Conservation (phyloP, 2,888 invertebrate genomes). For the Leucophora obtusa region DNA sequence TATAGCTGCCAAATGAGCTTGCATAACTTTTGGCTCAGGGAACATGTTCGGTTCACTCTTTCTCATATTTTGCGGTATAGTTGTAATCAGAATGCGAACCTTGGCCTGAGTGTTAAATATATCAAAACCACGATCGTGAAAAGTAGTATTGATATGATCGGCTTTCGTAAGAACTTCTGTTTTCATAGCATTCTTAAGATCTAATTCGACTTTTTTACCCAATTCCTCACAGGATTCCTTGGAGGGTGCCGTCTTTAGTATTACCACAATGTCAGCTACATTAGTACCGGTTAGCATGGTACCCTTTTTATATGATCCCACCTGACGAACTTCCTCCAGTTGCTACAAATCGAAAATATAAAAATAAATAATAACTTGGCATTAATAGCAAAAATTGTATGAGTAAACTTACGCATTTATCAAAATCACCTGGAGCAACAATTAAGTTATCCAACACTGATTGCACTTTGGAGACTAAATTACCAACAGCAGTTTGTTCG, state of each 20-base stretch:
- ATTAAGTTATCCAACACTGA: conserved; percentile 95
- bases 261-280: conserved; percentile 97
- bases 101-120: conserved; percentile 91
- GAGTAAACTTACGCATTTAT: conserved; percentile 90
- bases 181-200: conserved; percentile 87
- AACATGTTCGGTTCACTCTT: conserved; percentile 94
- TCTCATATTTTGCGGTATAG: conserved; percentile 94
- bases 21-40: conserved; percentile 86
- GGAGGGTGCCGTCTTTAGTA: conserved; percentile 96
- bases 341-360: conserved; percentile 80
- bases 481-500: conserved; percentile 95
- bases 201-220: conserved; percentile 91
- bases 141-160: conserved; percentile 78
- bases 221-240: conserved; percentile 96
- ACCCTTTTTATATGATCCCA: conserved; percentile 98
- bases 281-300: conserved; percentile 98
- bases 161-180: conserved; percentile 82
- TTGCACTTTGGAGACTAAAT: conserved; percentile 96
- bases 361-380: neutral
- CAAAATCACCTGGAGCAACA: conserved; percentile 95
- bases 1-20: conserved; percentile 94
- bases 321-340: conserved; percentile 96
- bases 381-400: neutral
- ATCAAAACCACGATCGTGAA: conserved; percentile 91
- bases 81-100: conserved; percentile 94